Conservation (phyloP, 2,113 vertebrate genomes). For the Callaeas wilsoni region DNA sequence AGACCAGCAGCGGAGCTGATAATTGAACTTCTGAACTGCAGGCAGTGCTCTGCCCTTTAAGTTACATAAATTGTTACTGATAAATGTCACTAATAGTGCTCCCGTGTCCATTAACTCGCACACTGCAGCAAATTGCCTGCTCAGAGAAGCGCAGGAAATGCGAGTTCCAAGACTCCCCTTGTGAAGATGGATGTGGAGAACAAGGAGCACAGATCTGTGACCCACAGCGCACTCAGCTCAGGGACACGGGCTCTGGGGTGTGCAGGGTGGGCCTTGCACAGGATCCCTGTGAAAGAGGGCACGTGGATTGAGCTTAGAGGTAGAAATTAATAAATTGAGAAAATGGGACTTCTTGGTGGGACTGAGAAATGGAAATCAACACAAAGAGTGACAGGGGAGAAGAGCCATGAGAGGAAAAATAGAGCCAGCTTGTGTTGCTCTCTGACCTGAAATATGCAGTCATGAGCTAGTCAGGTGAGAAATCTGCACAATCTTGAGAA, state of each 20-base stretch:
- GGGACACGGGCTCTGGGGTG: neutral
- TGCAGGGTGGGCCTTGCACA: neutral
- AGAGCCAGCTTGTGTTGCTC: neutral
- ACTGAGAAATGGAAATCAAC: neutral
- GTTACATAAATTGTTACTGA: neutral
- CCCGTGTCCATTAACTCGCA: neutral
- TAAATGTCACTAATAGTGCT: neutral
- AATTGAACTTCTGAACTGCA: neutral
- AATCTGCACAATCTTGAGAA: neutral
- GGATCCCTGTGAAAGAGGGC: neutral
- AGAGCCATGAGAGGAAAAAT: neutral
- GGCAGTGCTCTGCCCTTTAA: neutral
- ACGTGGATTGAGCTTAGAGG: neutral
- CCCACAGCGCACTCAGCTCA: neutral
- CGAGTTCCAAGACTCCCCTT: neutral
- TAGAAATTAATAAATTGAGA: rapidly evolving
- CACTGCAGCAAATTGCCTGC: neutral
- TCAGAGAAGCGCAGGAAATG: neutral
- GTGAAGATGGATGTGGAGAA: neutral
- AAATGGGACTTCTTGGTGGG: neutral
- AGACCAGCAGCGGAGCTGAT: neutral
- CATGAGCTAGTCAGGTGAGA: neutral
- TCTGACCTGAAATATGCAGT: neutral
- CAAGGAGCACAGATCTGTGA: neutral
- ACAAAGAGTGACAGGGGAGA: neutral